Percentiles rank a stretch among this genome's conserved stretches.
Conservation (phyloP, 2,797 vertebrate species). For the Falco concolor region DNA sequence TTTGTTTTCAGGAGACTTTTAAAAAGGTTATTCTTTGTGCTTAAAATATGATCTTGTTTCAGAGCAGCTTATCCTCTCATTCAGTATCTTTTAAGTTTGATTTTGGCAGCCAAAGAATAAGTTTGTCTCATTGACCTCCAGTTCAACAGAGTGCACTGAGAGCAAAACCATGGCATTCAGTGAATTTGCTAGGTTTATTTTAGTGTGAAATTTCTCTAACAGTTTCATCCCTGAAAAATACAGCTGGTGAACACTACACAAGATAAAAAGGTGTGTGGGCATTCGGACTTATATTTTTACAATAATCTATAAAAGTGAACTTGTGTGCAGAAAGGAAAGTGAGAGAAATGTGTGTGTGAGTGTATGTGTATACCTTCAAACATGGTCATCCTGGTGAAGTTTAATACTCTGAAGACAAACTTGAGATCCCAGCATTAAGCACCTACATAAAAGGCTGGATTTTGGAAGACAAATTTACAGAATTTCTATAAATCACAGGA, state of each 20-base stretch:
- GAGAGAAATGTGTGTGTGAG: not conserved
- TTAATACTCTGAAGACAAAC: not conserved
- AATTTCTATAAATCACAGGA: not conserved
- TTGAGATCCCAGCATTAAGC: not conserved
- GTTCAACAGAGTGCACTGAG: not conserved
- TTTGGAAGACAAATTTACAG: not conserved
- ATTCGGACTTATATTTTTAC: not conserved
- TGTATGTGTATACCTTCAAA: not conserved
- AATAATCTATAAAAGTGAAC: not conserved
- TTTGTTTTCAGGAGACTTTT: not conserved
- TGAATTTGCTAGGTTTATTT: not conserved
- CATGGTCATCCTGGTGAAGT: not conserved
- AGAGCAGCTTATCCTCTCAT: not conserved
- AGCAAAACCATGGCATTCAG: not conserved
- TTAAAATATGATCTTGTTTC: not conserved
- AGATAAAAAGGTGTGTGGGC: not conserved
- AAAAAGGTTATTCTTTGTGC: not conserved
- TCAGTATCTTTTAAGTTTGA: not conserved
- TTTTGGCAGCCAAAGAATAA: not conserved
- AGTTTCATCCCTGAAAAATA: not conserved
- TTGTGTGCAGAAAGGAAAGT: not conserved
- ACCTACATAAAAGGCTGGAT: not conserved
- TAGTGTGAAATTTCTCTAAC: not conserved
- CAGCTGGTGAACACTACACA: not conserved
- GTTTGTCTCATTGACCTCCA: not conserved